A percentile compares a stretch with the other conserved stretches of the same genome.
Evolutionary conservation across 2,113 vertebrate genomes (phyloP).

Genomic region (Callocephalon fimbriatum): DNA sequence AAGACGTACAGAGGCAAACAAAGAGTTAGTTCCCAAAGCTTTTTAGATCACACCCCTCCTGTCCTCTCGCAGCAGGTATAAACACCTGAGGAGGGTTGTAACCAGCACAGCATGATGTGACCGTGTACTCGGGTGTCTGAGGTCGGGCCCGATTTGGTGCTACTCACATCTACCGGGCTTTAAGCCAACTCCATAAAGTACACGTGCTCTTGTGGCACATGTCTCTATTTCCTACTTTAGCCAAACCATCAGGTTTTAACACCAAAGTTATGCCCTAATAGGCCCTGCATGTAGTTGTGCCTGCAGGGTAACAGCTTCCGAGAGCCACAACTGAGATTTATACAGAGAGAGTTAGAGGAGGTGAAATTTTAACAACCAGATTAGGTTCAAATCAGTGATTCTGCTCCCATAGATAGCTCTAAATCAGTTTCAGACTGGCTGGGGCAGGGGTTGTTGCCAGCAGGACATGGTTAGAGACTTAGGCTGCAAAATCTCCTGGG

Average conservation of each 20-base stretch:
- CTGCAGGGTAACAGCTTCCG: rapidly evolving
- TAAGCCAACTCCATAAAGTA: rapidly evolving
- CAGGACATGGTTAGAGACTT: neutral
- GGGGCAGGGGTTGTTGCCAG: too few relatives aligned
- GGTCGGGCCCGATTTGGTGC: neutral
- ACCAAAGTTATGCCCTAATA: rapidly evolving
- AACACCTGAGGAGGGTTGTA: rapidly evolving
- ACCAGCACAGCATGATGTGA: rapidly evolving
- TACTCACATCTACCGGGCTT: neutral
- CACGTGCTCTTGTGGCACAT: rapidly evolving
- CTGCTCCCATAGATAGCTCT: rapidly evolving
- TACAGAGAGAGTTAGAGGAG: rapidly evolving
- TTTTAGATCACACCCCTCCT: rapidly evolving
- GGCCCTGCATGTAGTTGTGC: rapidly evolving
- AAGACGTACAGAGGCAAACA: too few relatives aligned
- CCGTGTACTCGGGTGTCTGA: rapidly evolving
- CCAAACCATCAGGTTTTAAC: rapidly evolving
- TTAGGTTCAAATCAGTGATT: neutral
- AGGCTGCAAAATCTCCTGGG: neutral
- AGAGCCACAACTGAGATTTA: rapidly evolving
- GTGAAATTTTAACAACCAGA: rapidly evolving
- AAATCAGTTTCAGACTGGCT: neutral
- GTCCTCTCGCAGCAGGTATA: rapidly evolving
- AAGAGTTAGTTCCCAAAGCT: too few relatives aligned
- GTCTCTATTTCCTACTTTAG: neutral